A percentile compares a stretch with the other conserved stretches of the same genome.
Evolutionary conservation across 2,797 vertebrate genomes (phyloP).

Genomic region (Enteromius argenteus): DNA sequence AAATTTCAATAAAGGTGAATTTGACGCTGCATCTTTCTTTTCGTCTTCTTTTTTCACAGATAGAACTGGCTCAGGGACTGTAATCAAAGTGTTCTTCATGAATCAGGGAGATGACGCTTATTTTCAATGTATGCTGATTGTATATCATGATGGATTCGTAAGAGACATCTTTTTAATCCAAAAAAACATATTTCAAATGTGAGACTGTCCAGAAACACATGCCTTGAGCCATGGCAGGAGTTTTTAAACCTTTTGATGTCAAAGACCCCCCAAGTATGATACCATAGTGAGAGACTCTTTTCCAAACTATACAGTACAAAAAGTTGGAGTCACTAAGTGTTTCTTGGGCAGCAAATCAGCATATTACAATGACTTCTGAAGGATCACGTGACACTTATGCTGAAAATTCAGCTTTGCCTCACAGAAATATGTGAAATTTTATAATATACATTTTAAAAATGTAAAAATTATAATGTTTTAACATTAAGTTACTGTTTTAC

Average conservation of each 20-base stretch:
- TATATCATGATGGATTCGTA: background rate
- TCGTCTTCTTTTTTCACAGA: background rate
- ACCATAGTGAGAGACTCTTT: background rate
- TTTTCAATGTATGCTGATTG: background rate
- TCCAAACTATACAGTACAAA: background rate
- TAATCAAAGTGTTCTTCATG: background rate
- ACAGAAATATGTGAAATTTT: background rate
- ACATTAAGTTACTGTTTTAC: background rate
- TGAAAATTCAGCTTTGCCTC: background rate
- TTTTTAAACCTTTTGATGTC: background rate
- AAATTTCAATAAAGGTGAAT: background rate
- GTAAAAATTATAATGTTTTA: background rate
- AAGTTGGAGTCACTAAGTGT: background rate
- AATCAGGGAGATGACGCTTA: background rate
- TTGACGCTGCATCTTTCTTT: background rate
- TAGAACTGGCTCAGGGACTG: background rate
- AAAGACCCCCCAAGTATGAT: background rate
- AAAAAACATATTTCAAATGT: background rate
- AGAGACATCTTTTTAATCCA: background rate
- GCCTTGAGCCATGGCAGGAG: background rate
- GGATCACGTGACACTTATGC: background rate
- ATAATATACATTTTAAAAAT: background rate
- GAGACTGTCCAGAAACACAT: background rate
- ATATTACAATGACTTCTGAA: background rate
- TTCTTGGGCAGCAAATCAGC: background rate